Evolutionary conservation across 1,140 invertebrate species (phyloP).

Genomic region (Ditylenchus dipsaci): DNA sequence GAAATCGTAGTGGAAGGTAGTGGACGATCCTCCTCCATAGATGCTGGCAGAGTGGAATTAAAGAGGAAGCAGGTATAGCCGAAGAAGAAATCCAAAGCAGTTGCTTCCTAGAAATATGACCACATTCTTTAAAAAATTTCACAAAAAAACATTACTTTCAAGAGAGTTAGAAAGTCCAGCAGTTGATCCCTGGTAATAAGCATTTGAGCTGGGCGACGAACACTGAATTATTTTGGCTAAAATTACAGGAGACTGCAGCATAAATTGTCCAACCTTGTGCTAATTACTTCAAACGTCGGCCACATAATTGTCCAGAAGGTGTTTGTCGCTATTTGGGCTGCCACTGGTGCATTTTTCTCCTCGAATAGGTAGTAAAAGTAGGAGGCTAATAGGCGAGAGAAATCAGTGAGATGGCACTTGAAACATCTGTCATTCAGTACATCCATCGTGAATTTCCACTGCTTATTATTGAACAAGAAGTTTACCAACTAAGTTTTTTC

Average conservation of each 20-base stretch:
- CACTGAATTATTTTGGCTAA: slow-evolving; percentile 6
- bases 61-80: neutral
- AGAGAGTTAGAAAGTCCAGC: slow-evolving; percentile 7
- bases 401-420: slow-evolving; percentile 18
- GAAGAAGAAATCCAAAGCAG: slow-evolving; percentile 2
- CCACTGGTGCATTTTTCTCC: slow-evolving; percentile 8
- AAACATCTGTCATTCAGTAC: neutral
- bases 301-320: slow-evolving; percentile 20
- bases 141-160: slow-evolving; percentile 10
- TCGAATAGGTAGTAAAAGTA: slow-evolving; percentile 14
- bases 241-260: neutral
- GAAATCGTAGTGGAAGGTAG: neutral
- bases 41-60: neutral
- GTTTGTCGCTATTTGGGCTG: slow-evolving; percentile 11
- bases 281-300: slow-evolving; percentile 16
- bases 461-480: neutral
- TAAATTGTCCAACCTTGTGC: too few species aligned
- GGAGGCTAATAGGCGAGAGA: slow-evolving; percentile 9
- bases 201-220: neutral
- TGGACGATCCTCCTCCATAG: neutral
- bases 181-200: slow-evolving; percentile 9
- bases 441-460: neutral
- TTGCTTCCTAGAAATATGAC: neutral
- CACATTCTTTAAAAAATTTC: neutral
- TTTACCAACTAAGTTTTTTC: neutral